Evolutionary conservation across 1,140 invertebrate species (phyloP).

Genomic region (Galendromus occidentalis): DNA sequence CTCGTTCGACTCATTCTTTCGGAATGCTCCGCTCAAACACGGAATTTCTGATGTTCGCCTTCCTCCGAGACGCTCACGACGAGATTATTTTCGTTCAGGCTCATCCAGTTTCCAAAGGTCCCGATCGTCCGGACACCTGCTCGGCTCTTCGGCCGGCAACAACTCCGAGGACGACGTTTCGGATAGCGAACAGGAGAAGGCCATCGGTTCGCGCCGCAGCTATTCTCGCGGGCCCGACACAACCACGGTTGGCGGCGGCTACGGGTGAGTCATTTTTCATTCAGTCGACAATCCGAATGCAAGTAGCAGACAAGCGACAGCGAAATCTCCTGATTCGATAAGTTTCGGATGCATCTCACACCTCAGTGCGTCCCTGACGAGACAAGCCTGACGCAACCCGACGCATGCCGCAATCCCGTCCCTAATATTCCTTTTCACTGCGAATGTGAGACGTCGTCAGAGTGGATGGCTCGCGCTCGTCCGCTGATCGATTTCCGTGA

Average conservation of each 20-base stretch:
- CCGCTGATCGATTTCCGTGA: too few species aligned
- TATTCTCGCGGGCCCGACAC: constrained; percentile 4
- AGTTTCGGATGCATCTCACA: too few species aligned
- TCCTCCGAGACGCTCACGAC: too few species aligned
- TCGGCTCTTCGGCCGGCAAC: constrained; percentile 2
- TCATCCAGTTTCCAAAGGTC: constrained; percentile 2
- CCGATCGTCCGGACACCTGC: not conserved
- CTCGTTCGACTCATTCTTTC: not conserved
- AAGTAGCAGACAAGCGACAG: too few species aligned
- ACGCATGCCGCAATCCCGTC: too few species aligned
- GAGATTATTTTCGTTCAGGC: not conserved
- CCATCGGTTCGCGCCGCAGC: not conserved
- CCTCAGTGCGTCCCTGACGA: too few species aligned
- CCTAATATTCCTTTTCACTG: too few species aligned
- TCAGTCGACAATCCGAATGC: too few species aligned
- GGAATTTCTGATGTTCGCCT: not conserved
- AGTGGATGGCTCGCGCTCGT: too few species aligned
- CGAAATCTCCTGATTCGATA: too few species aligned
- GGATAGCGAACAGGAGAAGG: constrained; percentile 10
- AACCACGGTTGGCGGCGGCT: not conserved
- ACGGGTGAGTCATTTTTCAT: not conserved
- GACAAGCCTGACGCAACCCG: too few species aligned
- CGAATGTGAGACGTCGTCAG: too few species aligned
- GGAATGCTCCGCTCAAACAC: not conserved
- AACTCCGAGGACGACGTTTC: constrained; percentile 10